Base-by-base conservation (phyloP, 1,140 invertebrate genomes). In the Spodoptera litura region DNA sequence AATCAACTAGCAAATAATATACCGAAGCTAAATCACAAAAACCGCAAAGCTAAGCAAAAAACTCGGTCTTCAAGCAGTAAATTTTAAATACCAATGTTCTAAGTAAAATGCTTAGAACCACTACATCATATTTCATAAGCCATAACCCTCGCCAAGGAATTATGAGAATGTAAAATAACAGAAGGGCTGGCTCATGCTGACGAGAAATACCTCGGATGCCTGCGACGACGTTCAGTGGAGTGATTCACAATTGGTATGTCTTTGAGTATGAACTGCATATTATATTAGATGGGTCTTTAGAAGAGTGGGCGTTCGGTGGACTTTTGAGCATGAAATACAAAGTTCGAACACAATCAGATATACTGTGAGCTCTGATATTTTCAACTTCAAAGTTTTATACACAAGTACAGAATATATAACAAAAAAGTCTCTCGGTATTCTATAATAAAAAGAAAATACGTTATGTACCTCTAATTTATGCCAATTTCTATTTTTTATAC, bases 241-340 rank as follows among this genome's bases (percentile, higher is more conserved):
- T 81, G 80, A 78, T 78, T 61, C 71, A 61, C 38, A 74, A 78
- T 75, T 49, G 75, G 80, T 78, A 81, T 81, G 80, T 76, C 70
- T 82, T 82, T 79, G 73, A 82, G 15, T 72, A 72, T 44, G 35
- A 51, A 27, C n/a, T 74, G 55, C 56, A 74, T 12, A 70, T 31
- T 52, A 53, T 52, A 13, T 70, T 70, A 52, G 31, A 2, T 31
- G 31, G 3, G 31, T 31, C 31, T 31, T 31, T 31, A 5, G 31
- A 2, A 31, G 31, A 31, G 31, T 31, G 31, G 31, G 3, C 31
- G 31, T 31, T 31, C 3, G 31, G 31, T 5, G 31, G 31, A 31
- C 31, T 31, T 31, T 31, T 0, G 3, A 31, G 31, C 31, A 4
- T 31, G 31, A 31, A 31, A 5, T 31, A 4, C 4, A 31, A 31